Evolutionary conservation across 2,113 vertebrate species (phyloP).

Genomic region (Pteronura brasiliensis): DNA sequence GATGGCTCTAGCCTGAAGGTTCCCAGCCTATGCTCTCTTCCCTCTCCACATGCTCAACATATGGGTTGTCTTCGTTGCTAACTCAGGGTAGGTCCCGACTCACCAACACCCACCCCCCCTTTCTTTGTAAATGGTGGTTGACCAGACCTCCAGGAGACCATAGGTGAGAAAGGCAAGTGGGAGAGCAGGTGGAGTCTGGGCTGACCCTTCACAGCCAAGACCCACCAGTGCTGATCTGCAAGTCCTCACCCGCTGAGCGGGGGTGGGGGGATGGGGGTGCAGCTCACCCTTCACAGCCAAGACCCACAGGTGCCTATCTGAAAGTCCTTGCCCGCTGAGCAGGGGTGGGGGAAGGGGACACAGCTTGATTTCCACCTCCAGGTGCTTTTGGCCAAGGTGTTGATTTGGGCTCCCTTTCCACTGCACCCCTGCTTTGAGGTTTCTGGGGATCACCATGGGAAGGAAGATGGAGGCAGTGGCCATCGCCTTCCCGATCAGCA

Average conservation of each 20-base stretch:
- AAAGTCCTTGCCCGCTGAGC: background rate
- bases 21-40: background rate
- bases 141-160: background rate
- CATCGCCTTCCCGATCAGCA: too few species aligned
- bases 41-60: background rate
- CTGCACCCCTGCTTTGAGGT: background rate
- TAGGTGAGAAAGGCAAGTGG: background rate
- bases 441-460: background rate
- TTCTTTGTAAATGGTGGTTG: background rate
- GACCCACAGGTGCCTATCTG: rapidly evolving
- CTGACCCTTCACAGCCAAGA: rapidly evolving
- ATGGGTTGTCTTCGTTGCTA: background rate
- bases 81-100: background rate
- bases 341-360: too few species aligned
- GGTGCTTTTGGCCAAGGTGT: background rate
- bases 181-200: background rate
- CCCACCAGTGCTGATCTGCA: rapidly evolving
- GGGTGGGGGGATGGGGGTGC: too few species aligned
- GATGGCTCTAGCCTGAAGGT: background rate
- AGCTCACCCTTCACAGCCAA: background rate
- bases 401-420: background rate
- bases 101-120: background rate
- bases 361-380: background rate
- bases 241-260: background rate
- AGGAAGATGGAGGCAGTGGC: background rate